phyloP scores from a whole-genome alignment of 2,797 vertebrate genomes.

The Peromyscus aztecus region DNA sequence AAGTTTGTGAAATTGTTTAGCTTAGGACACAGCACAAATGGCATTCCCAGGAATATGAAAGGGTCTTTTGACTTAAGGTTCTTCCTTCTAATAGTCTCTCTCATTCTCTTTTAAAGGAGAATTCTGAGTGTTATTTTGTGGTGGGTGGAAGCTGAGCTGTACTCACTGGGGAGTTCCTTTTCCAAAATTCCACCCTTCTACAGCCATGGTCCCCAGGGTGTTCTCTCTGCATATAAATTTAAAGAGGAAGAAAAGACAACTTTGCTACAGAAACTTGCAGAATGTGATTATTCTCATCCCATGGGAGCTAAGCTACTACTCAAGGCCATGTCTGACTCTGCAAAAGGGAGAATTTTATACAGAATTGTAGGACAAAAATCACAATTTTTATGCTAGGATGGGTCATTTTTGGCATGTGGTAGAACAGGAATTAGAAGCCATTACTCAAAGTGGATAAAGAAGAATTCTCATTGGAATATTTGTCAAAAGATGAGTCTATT shows the following conservation, averaged over 20 bases:
- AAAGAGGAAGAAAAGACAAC: slow-evolving; percentile 2
- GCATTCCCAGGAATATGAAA: not conserved
- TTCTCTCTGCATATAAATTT: not conserved
- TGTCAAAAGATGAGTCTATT: not conserved
- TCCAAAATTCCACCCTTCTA: not conserved
- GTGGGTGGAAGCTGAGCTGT: not conserved
- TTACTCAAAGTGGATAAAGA: not conserved
- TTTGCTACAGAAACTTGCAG: not conserved
- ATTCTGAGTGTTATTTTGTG: not conserved
- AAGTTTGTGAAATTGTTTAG: not conserved
- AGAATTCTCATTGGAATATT: not conserved
- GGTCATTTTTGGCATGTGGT: not conserved
- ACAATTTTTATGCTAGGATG: not conserved
- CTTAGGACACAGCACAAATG: not conserved
- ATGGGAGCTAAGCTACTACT: not conserved
- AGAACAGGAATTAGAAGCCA: not conserved
- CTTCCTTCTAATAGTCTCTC: not conserved
- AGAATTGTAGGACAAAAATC: not conserved
- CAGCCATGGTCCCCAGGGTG: not conserved
- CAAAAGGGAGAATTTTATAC: not conserved
- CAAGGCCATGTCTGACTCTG: not conserved
- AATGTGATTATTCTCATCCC: not conserved
- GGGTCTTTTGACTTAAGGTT: not conserved
- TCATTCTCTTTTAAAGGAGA: not conserved
- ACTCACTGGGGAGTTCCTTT: not conserved